Conservation (phyloP, 2,888 invertebrate genomes). For the Synergus umbraculus region DNA sequence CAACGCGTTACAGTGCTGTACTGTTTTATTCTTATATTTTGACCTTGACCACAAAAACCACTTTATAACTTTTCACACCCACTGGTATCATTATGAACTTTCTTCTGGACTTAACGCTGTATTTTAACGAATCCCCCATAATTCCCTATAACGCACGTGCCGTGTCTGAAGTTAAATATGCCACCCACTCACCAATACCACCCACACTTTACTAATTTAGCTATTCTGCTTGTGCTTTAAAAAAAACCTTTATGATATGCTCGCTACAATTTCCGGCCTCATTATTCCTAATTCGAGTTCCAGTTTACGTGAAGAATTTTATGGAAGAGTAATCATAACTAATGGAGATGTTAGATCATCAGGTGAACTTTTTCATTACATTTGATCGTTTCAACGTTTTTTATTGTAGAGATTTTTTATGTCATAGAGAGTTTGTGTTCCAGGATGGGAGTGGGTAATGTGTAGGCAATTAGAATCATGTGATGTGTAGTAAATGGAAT, state of each 20-base stretch:
- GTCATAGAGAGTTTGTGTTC: neutral
- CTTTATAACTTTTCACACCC: neutral
- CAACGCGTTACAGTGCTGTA: conserved; percentile 55
- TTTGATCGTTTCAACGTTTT: neutral
- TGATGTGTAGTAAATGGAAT: neutral
- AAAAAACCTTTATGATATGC: neutral
- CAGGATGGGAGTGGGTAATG: neutral
- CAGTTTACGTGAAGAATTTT: conserved; percentile 5
- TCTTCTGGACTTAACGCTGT: neutral
- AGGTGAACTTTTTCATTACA: neutral
- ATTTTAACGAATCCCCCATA: neutral
- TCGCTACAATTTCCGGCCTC: neutral
- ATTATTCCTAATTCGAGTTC: neutral
- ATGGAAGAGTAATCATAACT: neutral
- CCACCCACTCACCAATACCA: neutral
- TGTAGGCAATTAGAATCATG: neutral
- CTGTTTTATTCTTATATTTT: conserved; percentile 27
- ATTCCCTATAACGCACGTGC: conserved; percentile 19
- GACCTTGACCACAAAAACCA: conserved; percentile 41
- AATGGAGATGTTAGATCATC: neutral
- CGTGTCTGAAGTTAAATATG: neutral
- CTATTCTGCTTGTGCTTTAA: neutral
- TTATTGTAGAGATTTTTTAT: neutral
- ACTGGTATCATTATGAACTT: neutral
- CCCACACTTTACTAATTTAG: conserved; percentile 1